These are phyloP conservation scores for Drosophila baimaii DNA, from an alignment of 1,140 invertebrate genomes.

Conservation along the genomic window DNA sequence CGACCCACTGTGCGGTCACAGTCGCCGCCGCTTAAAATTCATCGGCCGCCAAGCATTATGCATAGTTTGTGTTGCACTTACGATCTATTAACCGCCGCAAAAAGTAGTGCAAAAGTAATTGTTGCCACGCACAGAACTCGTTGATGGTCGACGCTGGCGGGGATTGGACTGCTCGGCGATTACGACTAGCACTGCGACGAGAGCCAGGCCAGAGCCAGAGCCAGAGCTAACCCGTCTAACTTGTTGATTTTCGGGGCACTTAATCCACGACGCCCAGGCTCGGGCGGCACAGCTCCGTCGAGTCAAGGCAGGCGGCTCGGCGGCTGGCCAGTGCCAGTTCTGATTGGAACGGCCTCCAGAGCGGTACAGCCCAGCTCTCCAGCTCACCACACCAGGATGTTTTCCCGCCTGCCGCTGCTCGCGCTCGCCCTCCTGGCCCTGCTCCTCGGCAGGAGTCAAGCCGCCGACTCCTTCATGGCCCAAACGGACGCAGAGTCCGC, in stretches of 20 bases:
- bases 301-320: slow-evolving; percentile 57
- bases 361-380: slow-evolving; percentile 40
- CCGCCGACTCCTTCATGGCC: background rate
- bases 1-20: slow-evolving; percentile 7
- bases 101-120: slow-evolving; percentile 82
- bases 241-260: slow-evolving; percentile 64
- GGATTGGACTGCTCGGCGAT: slow-evolving; percentile 4
- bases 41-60: slow-evolving; percentile 40
- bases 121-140: slow-evolving; percentile 70
- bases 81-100: slow-evolving; percentile 46
- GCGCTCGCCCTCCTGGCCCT: slow-evolving; percentile 11
- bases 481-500: background rate
- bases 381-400: slow-evolving; percentile 40
- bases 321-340: slow-evolving; percentile 57
- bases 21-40: slow-evolving; percentile 25
- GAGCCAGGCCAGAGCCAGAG: slow-evolving; percentile 8
- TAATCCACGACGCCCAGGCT: slow-evolving; percentile 60
- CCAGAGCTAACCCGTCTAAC: slow-evolving; percentile 67
- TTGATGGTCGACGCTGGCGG: slow-evolving; percentile 23
- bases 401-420: slow-evolving; percentile 17
- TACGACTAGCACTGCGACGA: slow-evolving; percentile 7
- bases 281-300: slow-evolving; percentile 6
- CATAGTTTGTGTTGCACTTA: slow-evolving; percentile 44
- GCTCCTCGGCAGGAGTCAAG: slow-evolving; percentile 9
- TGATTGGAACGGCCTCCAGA: slow-evolving; percentile 60